A percentile compares a stretch with the other conserved stretches of the same genome.
phyloP scores from a whole-genome alignment of 2,797 vertebrate species.

The Phoebastria nigripes region DNA sequence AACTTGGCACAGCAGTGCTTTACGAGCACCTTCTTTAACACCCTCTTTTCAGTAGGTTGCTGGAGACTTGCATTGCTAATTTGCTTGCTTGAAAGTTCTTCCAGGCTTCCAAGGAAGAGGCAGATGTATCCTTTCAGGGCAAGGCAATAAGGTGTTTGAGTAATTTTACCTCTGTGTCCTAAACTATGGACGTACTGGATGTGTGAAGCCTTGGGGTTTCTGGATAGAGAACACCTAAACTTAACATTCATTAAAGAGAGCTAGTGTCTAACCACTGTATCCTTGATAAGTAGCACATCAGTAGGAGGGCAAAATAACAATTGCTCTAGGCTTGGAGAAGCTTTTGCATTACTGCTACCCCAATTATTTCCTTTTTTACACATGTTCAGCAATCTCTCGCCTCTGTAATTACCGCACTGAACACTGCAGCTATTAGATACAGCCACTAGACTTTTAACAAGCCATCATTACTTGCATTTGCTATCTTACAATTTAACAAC shows the following conservation, averaged over 20 bases:
- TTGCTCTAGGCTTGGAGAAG: constrained; percentile 25
- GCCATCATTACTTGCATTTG: constrained; percentile 5
- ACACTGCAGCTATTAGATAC: constrained; percentile 22
- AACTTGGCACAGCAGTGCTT: background rate
- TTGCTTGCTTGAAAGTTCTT: background rate
- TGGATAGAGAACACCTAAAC: background rate
- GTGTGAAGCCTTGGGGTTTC: background rate
- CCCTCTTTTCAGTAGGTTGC: background rate
- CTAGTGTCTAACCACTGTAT: background rate
- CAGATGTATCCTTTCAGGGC: background rate
- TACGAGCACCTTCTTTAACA: background rate
- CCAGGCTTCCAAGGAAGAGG: background rate
- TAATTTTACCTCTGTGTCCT: background rate
- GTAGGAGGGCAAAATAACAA: constrained; percentile 51
- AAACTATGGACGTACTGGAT: background rate
- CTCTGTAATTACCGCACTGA: constrained; percentile 52
- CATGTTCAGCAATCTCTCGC: constrained; percentile 26
- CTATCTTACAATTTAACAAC: background rate
- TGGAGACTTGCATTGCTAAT: constrained; percentile 4
- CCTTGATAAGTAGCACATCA: background rate
- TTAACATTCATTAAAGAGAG: background rate
- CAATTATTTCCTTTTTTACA: constrained; percentile 56
- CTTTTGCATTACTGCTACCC: constrained; percentile 37
- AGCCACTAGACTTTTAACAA: constrained; percentile 35
- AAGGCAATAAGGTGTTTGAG: background rate